phyloP scores from a whole-genome alignment of 2,113 vertebrate species.

The Cinclus mexicanus region DNA sequence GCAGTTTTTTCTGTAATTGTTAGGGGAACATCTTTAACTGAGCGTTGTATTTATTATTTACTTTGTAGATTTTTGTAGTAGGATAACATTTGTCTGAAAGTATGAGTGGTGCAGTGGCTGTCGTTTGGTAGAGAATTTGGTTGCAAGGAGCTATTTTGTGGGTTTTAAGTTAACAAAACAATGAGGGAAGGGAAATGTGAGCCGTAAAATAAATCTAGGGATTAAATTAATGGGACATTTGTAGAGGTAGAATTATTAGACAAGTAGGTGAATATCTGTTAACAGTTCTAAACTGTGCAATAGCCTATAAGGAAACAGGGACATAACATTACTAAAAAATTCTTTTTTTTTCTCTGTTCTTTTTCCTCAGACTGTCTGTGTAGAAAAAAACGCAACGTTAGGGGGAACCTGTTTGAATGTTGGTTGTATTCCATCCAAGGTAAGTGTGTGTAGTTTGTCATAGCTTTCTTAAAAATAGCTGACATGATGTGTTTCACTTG shows the following conservation, averaged over 20 bases:
- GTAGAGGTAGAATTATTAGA: not conserved
- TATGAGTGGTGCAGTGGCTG: not conserved
- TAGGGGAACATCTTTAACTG: not conserved
- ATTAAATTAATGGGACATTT: not conserved
- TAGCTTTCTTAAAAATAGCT: not conserved
- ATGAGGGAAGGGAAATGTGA: not conserved
- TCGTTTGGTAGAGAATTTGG: not conserved
- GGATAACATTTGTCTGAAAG: not conserved
- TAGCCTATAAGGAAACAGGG: not conserved
- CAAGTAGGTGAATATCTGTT: not conserved
- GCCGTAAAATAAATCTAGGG: not conserved
- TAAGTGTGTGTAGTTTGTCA: conserved; percentile 29
- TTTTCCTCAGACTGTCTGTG: conserved; percentile 86
- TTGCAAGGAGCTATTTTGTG: not conserved
- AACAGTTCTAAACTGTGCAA: not conserved
- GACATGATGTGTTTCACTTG: not conserved
- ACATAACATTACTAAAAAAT: not conserved
- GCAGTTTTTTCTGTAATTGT: not conserved
- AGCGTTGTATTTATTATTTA: not conserved
- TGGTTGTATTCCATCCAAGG: conserved; percentile 98
- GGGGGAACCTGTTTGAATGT: conserved; percentile 98
- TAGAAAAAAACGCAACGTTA: conserved; percentile 92
- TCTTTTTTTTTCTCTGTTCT: not conserved
- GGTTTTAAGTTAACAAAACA: not conserved
- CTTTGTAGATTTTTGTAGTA: not conserved